A percentile compares a stretch with the other conserved stretches of the same genome.
Evolutionary conservation across 2,113 vertebrate genomes (phyloP).

Genomic region (Sula dactylatra): DNA sequence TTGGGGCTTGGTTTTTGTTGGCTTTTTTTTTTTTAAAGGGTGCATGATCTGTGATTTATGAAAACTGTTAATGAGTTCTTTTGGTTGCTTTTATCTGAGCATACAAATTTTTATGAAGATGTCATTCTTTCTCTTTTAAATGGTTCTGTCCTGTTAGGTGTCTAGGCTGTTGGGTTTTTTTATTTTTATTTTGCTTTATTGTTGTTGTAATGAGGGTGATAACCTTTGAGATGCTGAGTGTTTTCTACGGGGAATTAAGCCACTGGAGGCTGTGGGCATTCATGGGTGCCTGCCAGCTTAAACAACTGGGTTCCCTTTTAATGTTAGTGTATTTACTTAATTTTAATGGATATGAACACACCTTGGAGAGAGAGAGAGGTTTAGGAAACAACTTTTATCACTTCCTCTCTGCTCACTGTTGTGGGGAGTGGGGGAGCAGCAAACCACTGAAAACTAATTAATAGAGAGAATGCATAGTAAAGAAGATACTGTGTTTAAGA

Average conservation of each 20-base stretch:
- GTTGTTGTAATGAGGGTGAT: not conserved
- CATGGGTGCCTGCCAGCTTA: not conserved
- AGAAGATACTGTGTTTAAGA: not conserved
- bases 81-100: not conserved
- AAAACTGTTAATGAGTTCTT: not conserved
- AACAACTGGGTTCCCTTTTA: not conserved
- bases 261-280: not conserved
- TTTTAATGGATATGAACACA: not conserved
- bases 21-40: not conserved
- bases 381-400: not conserved
- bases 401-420: not conserved
- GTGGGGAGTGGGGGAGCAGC: not conserved
- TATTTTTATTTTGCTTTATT: not conserved
- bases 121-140: not conserved
- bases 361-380: not conserved
- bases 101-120: not conserved
- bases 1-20: not conserved
- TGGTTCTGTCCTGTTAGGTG: not conserved
- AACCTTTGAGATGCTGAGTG: not conserved
- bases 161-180: not conserved
- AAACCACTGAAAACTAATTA: not conserved
- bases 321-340: not conserved
- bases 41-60: not conserved
- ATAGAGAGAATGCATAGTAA: not conserved
- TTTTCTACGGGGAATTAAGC: not conserved